Evolutionary conservation across 2,797 vertebrate species (phyloP), one percentile per base, ranked within the genome.

Genomic region (Gymnodraco acuticeps): DNA sequence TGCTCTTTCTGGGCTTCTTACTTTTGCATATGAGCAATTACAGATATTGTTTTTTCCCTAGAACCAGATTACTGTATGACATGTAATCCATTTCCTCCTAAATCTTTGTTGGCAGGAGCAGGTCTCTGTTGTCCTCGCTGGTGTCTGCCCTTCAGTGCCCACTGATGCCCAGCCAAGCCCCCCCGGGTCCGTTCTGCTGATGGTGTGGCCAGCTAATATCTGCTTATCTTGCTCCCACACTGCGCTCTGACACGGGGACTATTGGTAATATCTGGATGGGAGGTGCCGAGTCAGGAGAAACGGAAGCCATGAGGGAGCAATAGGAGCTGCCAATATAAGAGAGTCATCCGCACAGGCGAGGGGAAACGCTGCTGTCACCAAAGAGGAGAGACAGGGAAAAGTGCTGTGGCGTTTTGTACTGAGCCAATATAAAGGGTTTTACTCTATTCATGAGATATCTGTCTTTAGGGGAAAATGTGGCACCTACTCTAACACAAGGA

Each of bases 171-270:
- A 19, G 73, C 85, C 80, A 84, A 79, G 59, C 56, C 60, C 3
- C 64, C 31, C 67, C 50, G 20, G 76, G 70, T 64, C 67, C 19
- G 17, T 78, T 86, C 75, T 87, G 83, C 87, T 91, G 83, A 90
- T 85, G 90, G 81, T 67, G 46, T 88, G 64, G 38, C 78, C 1
- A 9, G 55, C 80, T 89, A 83, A 91, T 90, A 89, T 89, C 86
- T 90, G 81, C 88, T 89, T 86, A 89, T 91, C 87, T 87, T 59
- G 4, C 85, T 78, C 68, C 75, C 82, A 85, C 79, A 59, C 70
- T 54, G 64, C 11, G 46, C 80, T 83, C 47, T 83, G 88, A 88
- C 78, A 72, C 11, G 1, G 71, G 62, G 69, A 65, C 83, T 72
- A 71, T 70, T 75, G 84, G 84, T 89, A 81, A 90, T 88, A 85